Percentiles rank a stretch among this genome's conserved stretches.
Conservation (phyloP, 64 coral and sea anemone genomes). For the Hydrozoanthus tunicans region DNA sequence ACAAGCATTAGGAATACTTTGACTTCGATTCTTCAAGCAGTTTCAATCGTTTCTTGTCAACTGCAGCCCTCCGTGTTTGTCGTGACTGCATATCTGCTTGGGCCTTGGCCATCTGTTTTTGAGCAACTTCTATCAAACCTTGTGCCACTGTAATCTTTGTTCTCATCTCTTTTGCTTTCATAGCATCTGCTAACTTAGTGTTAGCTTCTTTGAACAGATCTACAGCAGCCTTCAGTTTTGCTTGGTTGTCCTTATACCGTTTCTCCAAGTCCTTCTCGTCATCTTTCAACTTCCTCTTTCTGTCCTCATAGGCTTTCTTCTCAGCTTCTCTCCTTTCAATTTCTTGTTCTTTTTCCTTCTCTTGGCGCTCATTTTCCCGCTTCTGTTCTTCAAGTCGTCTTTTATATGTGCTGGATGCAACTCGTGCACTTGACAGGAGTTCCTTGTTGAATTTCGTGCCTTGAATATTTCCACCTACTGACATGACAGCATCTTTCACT, state of each 20-base stretch:
- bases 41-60: background rate
- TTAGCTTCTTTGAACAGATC: conserved; percentile 30
- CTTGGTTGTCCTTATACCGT: conserved; percentile 8
- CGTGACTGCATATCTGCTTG: conserved; percentile 15
- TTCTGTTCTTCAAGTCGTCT: conserved; percentile 19
- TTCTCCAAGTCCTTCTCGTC: conserved; percentile 12
- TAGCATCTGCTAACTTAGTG: conserved; percentile 30
- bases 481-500: conserved; percentile 19
- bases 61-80: background rate
- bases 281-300: conserved; percentile 16
- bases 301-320: conserved; percentile 8
- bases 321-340: conserved; percentile 9
- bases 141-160: conserved; percentile 28
- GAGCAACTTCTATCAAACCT: conserved; percentile 19
- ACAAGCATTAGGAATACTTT: too few species aligned
- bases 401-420: conserved; percentile 15
- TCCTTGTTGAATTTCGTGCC: conserved; percentile 19
- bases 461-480: conserved; percentile 13
- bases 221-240: conserved; percentile 25
- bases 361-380: conserved; percentile 24
- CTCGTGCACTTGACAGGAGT: conserved; percentile 12
- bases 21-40: background rate
- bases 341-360: conserved; percentile 22
- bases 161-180: conserved; percentile 8
- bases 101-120: conserved; percentile 21